A percentile compares a stretch with the other conserved stretches of the same genome.
Conservation (phyloP, 2,797 vertebrate genomes). For the Epinephelus coioides region DNA sequence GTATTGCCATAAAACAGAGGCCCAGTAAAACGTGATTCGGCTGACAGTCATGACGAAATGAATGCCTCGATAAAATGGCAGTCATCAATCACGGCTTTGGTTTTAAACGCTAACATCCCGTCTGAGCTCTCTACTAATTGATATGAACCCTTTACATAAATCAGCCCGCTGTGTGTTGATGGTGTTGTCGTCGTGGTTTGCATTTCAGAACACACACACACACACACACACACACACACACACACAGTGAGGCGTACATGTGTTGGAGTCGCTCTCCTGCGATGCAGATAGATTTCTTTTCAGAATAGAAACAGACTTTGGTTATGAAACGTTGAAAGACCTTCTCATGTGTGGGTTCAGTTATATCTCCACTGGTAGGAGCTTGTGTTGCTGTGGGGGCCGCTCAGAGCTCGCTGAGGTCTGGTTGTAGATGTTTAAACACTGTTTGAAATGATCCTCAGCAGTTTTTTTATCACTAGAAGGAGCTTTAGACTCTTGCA, state of each 20-base stretch:
- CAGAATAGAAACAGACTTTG: constrained; percentile 2
- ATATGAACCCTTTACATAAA: constrained; percentile 78
- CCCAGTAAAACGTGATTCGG: constrained; percentile 75
- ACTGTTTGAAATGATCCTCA: background rate
- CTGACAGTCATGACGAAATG: constrained; percentile 78
- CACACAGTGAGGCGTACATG: constrained; percentile 2
- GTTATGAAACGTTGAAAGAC: background rate
- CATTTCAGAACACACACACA: constrained; percentile 32
- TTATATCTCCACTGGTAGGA: background rate
- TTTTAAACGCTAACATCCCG: constrained; percentile 63
- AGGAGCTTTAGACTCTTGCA: background rate
- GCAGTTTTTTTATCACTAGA: constrained; percentile 4
- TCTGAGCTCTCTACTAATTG: constrained; percentile 73
- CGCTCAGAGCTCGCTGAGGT: background rate
- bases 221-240: no score
- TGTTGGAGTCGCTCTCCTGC: constrained; percentile 23
- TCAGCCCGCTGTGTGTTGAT: constrained; percentile 58
- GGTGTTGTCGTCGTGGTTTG: constrained; percentile 56
- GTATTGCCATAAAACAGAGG: constrained; percentile 67
- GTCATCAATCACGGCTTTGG: constrained; percentile 78
- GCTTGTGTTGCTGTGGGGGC: background rate
- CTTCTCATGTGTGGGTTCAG: background rate
- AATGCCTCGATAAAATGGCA: constrained; percentile 77
- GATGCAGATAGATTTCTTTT: constrained; percentile 22
- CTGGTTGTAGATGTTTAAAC: constrained; percentile 30